These are phyloP conservation scores for Podarcis lilfordi DNA, from an alignment of 2,797 vertebrate species.

Conservation along the genomic window DNA sequence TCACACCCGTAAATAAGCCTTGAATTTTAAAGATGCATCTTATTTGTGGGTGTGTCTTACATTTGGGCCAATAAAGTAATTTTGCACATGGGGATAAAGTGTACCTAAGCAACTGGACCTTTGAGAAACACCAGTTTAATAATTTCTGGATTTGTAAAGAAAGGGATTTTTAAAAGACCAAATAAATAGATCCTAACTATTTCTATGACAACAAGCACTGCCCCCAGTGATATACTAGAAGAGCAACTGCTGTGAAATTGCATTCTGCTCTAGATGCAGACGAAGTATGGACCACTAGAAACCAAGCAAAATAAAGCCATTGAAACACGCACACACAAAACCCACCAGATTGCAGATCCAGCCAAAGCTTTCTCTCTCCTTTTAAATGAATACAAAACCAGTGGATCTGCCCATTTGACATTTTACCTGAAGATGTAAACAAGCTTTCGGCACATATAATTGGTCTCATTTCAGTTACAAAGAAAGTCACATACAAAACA, in stretches of 20 bases:
- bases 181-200: background rate
- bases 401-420: conserved; percentile 14
- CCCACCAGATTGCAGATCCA: conserved; percentile 36
- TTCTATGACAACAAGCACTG: background rate
- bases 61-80: no score
- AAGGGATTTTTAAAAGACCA: no score
- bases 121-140: background rate
- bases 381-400: background rate
- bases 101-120: background rate
- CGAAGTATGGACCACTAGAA: conserved; percentile 40
- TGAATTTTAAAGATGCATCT: no score
- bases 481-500: conserved; percentile 58
- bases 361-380: conserved; percentile 25
- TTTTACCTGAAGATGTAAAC: conserved; percentile 56
- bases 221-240: background rate
- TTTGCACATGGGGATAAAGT: background rate
- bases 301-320: conserved; percentile 41
- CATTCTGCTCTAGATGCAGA: background rate
- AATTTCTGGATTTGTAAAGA: background rate
- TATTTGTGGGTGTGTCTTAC: no score
- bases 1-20: no score
- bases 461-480: conserved; percentile 65
- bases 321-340: background rate
- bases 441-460: conserved; percentile 80
- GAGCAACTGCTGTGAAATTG: background rate